Evolutionary conservation across 1,140 invertebrate species (phyloP).

Genomic region (Leucophenga varia): DNA sequence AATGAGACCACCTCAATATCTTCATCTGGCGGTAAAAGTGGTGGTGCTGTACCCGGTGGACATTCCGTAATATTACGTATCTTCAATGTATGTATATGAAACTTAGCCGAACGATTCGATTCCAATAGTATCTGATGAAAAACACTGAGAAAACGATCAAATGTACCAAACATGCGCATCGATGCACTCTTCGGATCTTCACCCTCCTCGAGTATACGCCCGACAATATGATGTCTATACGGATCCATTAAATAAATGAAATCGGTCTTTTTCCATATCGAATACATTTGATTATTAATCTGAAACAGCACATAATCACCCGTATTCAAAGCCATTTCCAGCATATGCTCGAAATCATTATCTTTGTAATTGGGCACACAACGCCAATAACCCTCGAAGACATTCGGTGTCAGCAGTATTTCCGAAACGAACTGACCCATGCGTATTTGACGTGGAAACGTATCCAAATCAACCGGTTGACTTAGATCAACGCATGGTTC

Average conservation of each 20-base stretch:
- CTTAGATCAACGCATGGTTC: slow-evolving; percentile 12
- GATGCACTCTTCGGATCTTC: slow-evolving; percentile 38
- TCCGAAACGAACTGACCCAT: slow-evolving; percentile 40
- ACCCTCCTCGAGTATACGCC: slow-evolving; percentile 30
- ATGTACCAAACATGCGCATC: slow-evolving; percentile 41
- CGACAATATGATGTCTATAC: slow-evolving; percentile 44
- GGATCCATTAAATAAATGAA: slow-evolving; percentile 52
- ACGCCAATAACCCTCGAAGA: slow-evolving; percentile 45
- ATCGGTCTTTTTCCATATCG: slow-evolving; percentile 41
- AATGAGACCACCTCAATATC: slow-evolving; percentile 37
- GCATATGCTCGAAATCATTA: slow-evolving; percentile 38
- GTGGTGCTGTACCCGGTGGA: slow-evolving; percentile 32
- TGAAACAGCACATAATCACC: slow-evolving; percentile 42
- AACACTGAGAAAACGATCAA: slow-evolving; percentile 38
- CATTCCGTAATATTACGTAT: slow-evolving; percentile 39
- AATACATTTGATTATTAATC: slow-evolving; percentile 50
- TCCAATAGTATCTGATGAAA: slow-evolving; percentile 45
- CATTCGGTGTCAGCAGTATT: slow-evolving; percentile 27
- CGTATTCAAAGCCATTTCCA: slow-evolving; percentile 26
- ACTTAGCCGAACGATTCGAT: slow-evolving; percentile 42
- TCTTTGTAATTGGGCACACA: slow-evolving; percentile 47
- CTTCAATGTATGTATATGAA: slow-evolving; percentile 35
- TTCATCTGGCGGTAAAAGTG: slow-evolving; percentile 27
- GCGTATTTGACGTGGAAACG: slow-evolving; percentile 34
- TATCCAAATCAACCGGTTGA: slow-evolving; percentile 21